Percentiles rank a stretch among this genome's conserved stretches.
These are phyloP conservation scores for Camponotus pennsylvanicus DNA, from an alignment of 1,140 invertebrate genomes.

Conservation along the genomic window DNA sequence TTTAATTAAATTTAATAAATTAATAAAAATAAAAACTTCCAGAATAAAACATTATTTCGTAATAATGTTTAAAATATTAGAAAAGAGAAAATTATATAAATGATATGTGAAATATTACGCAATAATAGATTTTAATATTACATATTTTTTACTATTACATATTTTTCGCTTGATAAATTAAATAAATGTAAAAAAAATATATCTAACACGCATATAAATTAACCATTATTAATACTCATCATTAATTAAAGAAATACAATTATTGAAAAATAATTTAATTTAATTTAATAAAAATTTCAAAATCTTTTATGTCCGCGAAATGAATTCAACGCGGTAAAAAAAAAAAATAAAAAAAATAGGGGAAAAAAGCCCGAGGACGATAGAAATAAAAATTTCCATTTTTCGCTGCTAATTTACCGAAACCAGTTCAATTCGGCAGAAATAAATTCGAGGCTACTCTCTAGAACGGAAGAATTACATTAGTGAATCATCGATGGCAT, in stretches of 20 bases:
- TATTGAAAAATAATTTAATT: neutral
- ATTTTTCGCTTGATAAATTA: neutral
- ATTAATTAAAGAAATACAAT: neutral
- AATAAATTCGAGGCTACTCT: constrained; percentile 30
- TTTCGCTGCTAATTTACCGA: constrained; percentile 33
- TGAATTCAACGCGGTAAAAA: neutral
- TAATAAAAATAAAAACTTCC: neutral
- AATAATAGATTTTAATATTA: neutral
- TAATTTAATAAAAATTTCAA: constrained; percentile 26
- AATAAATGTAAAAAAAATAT: neutral
- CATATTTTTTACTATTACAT: neutral
- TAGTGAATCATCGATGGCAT: constrained; percentile 25
- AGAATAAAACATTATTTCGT: neutral
- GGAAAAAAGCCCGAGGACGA: neutral
- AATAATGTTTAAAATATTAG: neutral
- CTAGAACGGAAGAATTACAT: constrained; percentile 19
- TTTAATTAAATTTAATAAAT: neutral
- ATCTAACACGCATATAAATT: neutral
- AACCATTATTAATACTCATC: constrained; percentile 8
- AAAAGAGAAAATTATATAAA: neutral
- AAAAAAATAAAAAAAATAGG: constrained; percentile 21
- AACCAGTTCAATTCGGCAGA: constrained; percentile 16
- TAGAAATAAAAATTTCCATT: constrained; percentile 50
- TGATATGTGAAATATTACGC: neutral
- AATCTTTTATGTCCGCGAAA: neutral